A percentile compares a stretch with the other conserved stretches of the same genome.
Conservation (phyloP, 2,888 invertebrate species). For the Ariolimax columbianus region DNA sequence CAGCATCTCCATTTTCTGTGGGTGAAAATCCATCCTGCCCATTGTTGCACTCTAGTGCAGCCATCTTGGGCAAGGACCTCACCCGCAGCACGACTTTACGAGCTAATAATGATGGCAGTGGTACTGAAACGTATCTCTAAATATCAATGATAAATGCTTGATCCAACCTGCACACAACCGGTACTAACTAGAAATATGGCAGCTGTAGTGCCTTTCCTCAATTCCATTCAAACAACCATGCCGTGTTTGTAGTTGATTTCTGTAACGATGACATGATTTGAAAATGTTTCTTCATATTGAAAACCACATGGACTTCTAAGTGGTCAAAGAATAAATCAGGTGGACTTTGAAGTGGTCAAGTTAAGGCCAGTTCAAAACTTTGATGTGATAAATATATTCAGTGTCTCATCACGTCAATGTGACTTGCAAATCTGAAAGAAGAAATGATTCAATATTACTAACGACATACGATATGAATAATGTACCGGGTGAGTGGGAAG, state of each 20-base stretch:
- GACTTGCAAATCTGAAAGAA: too few relatives aligned
- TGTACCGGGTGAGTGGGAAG: too few relatives aligned
- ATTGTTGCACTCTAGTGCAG: constrained; percentile 48
- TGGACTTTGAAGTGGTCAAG: too few relatives aligned
- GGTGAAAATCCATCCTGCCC: constrained; percentile 46
- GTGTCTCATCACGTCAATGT: too few relatives aligned
- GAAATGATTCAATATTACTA: too few relatives aligned
- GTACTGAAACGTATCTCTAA: not conserved
- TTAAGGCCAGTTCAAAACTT: too few relatives aligned
- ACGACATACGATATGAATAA: too few relatives aligned
- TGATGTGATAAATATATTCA: too few relatives aligned
- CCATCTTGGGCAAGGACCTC: constrained; percentile 24
- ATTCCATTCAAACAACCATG: not conserved
- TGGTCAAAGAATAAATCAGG: too few relatives aligned
- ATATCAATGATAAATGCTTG: not conserved
- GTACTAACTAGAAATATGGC: not conserved
- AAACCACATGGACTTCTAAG: too few relatives aligned
- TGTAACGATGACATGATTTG: not conserved
- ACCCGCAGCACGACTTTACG: not conserved
- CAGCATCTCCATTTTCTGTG: constrained; percentile 43
- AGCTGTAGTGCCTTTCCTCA: not conserved
- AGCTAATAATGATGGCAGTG: not conserved
- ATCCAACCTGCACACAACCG: not conserved
- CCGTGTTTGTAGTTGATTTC: not conserved
- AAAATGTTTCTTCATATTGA: not conserved